A percentile compares a stretch with the other conserved stretches of the same genome.
phyloP scores from a whole-genome alignment of 2,113 vertebrate species.

The Mustela nigripes region DNA sequence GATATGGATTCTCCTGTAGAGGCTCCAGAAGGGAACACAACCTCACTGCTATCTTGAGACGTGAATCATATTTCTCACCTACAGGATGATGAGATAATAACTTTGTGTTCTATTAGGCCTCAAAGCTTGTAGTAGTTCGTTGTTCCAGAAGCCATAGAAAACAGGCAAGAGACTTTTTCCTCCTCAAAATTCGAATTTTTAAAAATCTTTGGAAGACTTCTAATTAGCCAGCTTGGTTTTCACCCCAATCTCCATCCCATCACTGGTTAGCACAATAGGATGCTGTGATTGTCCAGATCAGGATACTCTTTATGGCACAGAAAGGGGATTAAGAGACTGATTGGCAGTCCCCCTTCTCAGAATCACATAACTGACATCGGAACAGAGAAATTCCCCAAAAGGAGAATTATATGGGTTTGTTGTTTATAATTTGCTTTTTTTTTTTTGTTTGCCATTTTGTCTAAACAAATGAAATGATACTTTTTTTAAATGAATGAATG shows the following conservation, averaged over 20 bases:
- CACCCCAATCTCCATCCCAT: not conserved
- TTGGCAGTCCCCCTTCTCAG: not conserved
- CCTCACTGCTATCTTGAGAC: not conserved
- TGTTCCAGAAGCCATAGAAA: not conserved
- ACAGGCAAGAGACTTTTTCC: not conserved
- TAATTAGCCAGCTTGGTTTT: not conserved
- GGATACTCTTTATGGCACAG: no score
- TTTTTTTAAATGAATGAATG: not conserved
- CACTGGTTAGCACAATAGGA: not conserved
- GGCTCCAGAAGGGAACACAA: not conserved
- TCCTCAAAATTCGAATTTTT: not conserved
- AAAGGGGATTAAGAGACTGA: not conserved
- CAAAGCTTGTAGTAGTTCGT: not conserved
- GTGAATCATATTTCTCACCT: not conserved
- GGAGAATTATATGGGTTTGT: not conserved
- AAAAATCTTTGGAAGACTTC: not conserved
- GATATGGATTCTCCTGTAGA: rapidly evolving
- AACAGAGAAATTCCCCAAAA: not conserved
- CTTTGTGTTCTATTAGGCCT: not conserved
- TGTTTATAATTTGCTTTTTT: not conserved
- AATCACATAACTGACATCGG: not conserved
- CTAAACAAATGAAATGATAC: no score
- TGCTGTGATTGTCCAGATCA: not conserved
- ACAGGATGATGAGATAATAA: not conserved
- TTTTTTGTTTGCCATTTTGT: no score